These are phyloP conservation scores for Ormyrus pomaceus DNA, from an alignment of 2,888 invertebrate genomes.

Conservation along the genomic window DNA sequence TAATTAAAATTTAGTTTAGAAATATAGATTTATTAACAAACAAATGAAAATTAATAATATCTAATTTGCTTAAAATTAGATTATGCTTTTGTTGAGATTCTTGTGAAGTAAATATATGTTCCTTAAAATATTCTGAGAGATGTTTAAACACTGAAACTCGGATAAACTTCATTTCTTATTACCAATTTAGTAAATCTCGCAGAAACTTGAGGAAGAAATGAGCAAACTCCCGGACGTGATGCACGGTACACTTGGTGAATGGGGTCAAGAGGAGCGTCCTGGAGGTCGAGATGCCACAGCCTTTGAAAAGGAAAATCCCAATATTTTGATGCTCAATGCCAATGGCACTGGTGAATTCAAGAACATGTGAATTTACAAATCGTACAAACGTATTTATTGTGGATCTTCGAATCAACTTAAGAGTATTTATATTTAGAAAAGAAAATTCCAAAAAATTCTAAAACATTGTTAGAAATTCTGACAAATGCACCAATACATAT, in stretches of 20 bases:
- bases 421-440: not conserved
- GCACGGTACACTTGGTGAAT: conserved; percentile 83
- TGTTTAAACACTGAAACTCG: conserved; percentile 19
- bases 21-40: too few species aligned
- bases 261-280: conserved; percentile 83
- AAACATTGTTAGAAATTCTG: not conserved
- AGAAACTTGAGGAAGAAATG: conserved; percentile 85
- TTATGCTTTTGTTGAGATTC: too few species aligned
- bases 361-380: conserved; percentile 80
- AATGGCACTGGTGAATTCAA: conserved; percentile 86
- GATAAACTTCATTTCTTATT: conserved; percentile 54
- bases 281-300: conserved; percentile 84
- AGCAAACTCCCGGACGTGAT: conserved; percentile 84
- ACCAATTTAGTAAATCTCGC: conserved; percentile 72
- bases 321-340: conserved; percentile 82
- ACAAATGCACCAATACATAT: too few species aligned
- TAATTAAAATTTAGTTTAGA: too few species aligned
- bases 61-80: too few species aligned
- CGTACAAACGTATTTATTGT: not conserved
- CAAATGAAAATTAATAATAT: too few species aligned
- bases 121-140: conserved; percentile 23
- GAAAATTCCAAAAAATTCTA: not conserved
- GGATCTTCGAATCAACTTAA: not conserved
- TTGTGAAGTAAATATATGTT: too few species aligned
- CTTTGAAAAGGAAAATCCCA: conserved; percentile 87